Conservation (phyloP, 2,888 invertebrate genomes). For the Junonia oenone region DNA sequence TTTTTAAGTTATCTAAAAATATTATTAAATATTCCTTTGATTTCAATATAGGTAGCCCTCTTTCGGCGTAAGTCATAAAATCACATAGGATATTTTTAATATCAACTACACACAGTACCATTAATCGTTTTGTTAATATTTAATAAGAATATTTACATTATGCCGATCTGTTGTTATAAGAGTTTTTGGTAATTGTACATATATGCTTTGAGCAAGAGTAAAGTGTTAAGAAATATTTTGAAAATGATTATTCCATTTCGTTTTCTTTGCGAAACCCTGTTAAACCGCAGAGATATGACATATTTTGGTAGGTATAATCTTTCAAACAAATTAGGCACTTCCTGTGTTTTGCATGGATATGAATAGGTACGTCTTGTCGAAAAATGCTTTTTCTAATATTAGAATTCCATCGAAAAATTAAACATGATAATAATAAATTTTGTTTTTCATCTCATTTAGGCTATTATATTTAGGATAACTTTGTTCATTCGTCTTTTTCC, state of each 20-base stretch:
- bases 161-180: background rate
- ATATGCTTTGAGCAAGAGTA: conserved; percentile 15
- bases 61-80: conserved; percentile 3
- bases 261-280: conserved; percentile 49
- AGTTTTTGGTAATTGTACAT: background rate
- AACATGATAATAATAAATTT: too few species aligned
- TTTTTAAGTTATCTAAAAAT: conserved; percentile 2
- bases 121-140: background rate
- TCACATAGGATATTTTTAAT: conserved; percentile 4
- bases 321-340: conserved; percentile 45
- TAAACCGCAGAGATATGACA: conserved; percentile 56
- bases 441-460: background rate
- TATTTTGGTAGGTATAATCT: conserved; percentile 28
- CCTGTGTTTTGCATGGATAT: conserved; percentile 23
- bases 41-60: background rate
- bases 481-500: background rate
- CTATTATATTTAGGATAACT: background rate
- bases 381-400: too few species aligned
- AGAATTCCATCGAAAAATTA: too few species aligned
- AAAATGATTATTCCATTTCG: background rate
- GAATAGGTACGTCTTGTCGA: too few species aligned
- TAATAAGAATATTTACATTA: conserved; percentile 8
- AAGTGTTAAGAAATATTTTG: background rate
- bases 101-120: conserved; percentile 10
- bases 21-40: background rate